phyloP scores from a whole-genome alignment of 1,140 invertebrate species.

The Augochlora pura region DNA sequence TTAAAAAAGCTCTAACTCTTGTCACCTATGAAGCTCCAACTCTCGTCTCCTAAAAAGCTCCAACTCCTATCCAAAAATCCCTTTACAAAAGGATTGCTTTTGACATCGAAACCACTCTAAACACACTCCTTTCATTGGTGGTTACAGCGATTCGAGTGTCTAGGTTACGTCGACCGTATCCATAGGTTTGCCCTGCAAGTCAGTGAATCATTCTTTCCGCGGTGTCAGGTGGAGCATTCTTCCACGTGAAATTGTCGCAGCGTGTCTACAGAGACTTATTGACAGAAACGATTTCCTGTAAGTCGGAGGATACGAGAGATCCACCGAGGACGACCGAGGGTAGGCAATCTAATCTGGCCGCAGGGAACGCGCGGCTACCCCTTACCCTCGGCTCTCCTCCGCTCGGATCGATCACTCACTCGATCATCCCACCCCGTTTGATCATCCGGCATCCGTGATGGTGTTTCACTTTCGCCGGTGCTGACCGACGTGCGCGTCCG shows the following conservation, averaged over 20 bases:
- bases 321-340: constrained; percentile 51
- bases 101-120: too few relatives aligned
- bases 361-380: constrained; percentile 55
- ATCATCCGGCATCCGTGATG: constrained; percentile 48
- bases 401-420: constrained; percentile 69
- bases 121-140: too few relatives aligned
- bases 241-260: constrained; percentile 16
- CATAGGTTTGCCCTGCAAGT: too few relatives aligned
- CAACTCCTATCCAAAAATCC: too few relatives aligned
- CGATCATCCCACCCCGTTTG: constrained; percentile 66
- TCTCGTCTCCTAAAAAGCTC: too few relatives aligned
- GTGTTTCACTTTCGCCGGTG: constrained; percentile 34
- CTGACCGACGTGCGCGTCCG: constrained; percentile 24
- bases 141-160: too few relatives aligned
- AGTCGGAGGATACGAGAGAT: constrained; percentile 47
- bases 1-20: too few relatives aligned
- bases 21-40: too few relatives aligned
- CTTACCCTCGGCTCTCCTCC: constrained; percentile 50
- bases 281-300: constrained; percentile 48
- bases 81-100: too few relatives aligned
- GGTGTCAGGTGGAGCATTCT: background rate
- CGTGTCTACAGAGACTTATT: background rate
- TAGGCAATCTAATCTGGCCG: constrained; percentile 75
- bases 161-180: too few relatives aligned
- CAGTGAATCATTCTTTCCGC: too few relatives aligned